These are phyloP conservation scores for Myripristis jacobus DNA, from an alignment of 2,797 vertebrate species.

Conservation along the genomic window DNA sequence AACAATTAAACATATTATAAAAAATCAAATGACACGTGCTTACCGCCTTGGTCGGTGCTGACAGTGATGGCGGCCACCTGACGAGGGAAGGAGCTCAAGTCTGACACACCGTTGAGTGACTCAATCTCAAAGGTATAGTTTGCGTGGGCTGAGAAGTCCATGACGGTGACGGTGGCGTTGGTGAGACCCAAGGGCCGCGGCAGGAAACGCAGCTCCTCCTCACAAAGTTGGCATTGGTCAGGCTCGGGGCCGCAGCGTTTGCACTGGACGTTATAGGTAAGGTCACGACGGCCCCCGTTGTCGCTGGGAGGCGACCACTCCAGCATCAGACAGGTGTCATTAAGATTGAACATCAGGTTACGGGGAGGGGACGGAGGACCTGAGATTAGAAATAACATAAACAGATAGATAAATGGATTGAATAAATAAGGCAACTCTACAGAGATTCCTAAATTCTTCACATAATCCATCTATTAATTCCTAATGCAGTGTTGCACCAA, in stretches of 20 bases:
- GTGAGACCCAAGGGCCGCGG: conserved; percentile 91
- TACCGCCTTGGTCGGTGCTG: conserved; percentile 94
- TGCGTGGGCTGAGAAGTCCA: conserved; percentile 91
- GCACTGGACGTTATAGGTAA: conserved; percentile 94
- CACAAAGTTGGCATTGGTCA: conserved; percentile 90
- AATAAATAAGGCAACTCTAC: too few species aligned
- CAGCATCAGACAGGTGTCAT: conserved; percentile 93
- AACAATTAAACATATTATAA: too few species aligned
- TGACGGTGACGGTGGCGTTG: conserved; percentile 90
- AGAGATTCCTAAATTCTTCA: neutral
- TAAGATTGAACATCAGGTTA: conserved; percentile 93
- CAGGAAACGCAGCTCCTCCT: conserved; percentile 92
- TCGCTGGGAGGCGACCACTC: conserved; percentile 97
- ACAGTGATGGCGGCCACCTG: conserved; percentile 91
- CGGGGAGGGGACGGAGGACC: conserved; percentile 95
- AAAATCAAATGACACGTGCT: conserved; percentile 69
- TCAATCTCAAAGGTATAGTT: conserved; percentile 99
- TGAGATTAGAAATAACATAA: conserved; percentile 54
- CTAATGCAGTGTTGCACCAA: neutral
- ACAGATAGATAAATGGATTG: conserved; percentile 1
- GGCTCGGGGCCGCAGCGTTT: conserved; percentile 89
- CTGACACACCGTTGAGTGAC: conserved; percentile 95
- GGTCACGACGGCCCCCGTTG: conserved; percentile 93
- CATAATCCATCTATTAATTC: neutral
- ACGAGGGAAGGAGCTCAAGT: conserved; percentile 91